phyloP scores from a whole-genome alignment of 2,113 vertebrate species.

The Alces alces region DNA sequence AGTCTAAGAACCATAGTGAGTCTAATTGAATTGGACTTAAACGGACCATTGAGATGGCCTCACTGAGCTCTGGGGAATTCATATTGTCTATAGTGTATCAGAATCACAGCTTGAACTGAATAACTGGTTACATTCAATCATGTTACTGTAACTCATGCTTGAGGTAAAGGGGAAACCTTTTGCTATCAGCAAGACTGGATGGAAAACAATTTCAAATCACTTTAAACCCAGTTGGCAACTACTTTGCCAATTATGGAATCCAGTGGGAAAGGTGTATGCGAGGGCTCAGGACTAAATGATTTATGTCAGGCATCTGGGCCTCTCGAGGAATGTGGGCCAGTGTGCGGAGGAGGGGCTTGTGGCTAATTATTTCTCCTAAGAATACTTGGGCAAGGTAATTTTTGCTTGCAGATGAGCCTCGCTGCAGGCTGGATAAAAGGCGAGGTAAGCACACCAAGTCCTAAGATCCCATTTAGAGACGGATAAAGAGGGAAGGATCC shows the following conservation, averaged over 20 bases:
- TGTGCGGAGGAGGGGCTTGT: conserved; percentile 80
- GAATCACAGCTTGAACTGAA: conserved; percentile 88
- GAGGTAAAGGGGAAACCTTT: conserved; percentile 86
- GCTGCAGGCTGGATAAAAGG: conserved; percentile 73
- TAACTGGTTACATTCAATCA: conserved; percentile 88
- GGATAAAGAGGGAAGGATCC: conserved; percentile 73
- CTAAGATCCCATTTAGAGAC: conserved; percentile 55
- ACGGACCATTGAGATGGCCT: conserved; percentile 87
- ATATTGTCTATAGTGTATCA: conserved; percentile 88
- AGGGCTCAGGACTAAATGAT: conserved; percentile 86
- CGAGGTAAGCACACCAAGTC: conserved; percentile 71
- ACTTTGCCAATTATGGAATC: conserved; percentile 87
- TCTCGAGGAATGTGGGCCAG: conserved; percentile 77
- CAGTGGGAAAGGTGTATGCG: conserved; percentile 83
- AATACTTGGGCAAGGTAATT: conserved; percentile 86
- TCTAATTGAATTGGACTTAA: conserved; percentile 90
- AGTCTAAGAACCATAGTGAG: conserved; percentile 87
- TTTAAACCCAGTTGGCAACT: conserved; percentile 88
- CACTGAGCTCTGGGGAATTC: conserved; percentile 83
- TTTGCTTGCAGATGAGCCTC: conserved; percentile 84
- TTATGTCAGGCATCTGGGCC: conserved; percentile 84
- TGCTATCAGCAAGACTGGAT: conserved; percentile 86
- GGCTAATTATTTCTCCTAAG: conserved; percentile 89
- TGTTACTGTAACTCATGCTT: conserved; percentile 87
- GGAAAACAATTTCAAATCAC: conserved; percentile 89